Percentiles rank a stretch among this genome's conserved stretches.
phyloP scores from a whole-genome alignment of 2,888 invertebrate species.

The Metopia argyrocephala region DNA sequence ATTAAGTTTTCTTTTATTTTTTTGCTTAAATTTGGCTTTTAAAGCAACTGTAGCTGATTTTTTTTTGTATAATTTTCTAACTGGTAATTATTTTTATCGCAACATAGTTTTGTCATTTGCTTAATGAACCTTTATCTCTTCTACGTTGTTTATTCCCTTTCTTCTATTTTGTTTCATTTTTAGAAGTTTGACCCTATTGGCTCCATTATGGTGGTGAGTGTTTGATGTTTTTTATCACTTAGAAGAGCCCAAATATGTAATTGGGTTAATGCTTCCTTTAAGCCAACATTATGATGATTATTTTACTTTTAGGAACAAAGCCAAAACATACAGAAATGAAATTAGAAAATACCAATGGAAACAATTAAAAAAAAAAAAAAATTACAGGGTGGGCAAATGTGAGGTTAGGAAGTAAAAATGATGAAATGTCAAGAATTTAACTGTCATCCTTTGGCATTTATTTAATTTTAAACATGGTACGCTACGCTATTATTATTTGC shows the following conservation, averaged over 20 bases:
- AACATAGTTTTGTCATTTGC: slow-evolving; percentile 12
- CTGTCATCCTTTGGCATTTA: too few species aligned
- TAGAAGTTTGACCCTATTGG: slow-evolving; percentile 41
- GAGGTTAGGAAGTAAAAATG: too few species aligned
- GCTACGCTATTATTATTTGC: too few species aligned
- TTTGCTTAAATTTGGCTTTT: too few species aligned
- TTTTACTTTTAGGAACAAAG: slow-evolving; percentile 47
- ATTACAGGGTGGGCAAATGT: too few species aligned
- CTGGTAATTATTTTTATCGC: neutral
- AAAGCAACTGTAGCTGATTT: too few species aligned
- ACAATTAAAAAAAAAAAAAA: neutral
- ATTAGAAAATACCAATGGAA: neutral
- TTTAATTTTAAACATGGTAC: too few species aligned
- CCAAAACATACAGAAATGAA: slow-evolving; percentile 27
- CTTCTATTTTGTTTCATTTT: neutral
- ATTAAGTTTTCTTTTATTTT: neutral
- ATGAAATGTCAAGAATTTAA: too few species aligned
- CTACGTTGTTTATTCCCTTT: neutral
- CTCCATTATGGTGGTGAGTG: slow-evolving; percentile 28
- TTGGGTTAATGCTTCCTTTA: slow-evolving; percentile 53
- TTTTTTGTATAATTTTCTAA: neutral
- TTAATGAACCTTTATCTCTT: slow-evolving; percentile 27
- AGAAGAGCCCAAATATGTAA: slow-evolving; percentile 30
- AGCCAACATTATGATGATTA: slow-evolving; percentile 42
- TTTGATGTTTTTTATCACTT: slow-evolving; percentile 30